These are phyloP conservation scores for Leptinotarsa texana DNA, from an alignment of 1,140 invertebrate species.

Conservation along the genomic window DNA sequence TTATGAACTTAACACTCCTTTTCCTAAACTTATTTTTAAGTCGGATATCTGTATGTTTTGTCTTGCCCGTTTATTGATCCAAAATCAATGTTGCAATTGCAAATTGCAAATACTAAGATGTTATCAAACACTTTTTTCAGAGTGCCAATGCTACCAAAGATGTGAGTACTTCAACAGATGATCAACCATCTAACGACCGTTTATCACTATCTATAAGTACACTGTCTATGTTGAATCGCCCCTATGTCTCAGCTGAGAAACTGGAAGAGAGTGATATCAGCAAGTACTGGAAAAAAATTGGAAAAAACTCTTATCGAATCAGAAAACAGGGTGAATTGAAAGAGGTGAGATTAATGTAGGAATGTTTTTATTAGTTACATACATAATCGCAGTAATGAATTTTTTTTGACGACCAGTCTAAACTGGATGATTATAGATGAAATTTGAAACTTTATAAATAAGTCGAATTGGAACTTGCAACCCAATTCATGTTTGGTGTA, in stretches of 20 bases:
- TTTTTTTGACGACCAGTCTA: no score
- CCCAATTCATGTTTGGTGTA: no score
- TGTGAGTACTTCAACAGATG: neutral
- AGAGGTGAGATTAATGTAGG: neutral
- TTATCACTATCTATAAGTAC: neutral
- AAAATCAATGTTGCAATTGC: neutral
- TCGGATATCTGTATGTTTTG: no score
- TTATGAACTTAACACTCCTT: no score
- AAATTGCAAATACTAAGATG: no score
- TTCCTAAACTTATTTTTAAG: no score
- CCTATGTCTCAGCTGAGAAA: neutral
- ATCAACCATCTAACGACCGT: neutral
- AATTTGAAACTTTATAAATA: no score
- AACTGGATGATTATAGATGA: no score
- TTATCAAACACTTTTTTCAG: neutral
- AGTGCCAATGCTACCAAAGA: neutral
- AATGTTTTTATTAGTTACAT: no score
- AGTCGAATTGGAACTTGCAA: no score
- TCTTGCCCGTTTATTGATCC: no score
- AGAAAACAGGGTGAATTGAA: neutral
- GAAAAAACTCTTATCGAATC: neutral
- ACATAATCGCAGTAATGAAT: no score
- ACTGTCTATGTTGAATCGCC: neutral
- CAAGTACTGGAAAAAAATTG: neutral
- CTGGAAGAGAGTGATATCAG: neutral